Conservation (phyloP, 2,797 vertebrate species). For the Sebastes cheni region DNA sequence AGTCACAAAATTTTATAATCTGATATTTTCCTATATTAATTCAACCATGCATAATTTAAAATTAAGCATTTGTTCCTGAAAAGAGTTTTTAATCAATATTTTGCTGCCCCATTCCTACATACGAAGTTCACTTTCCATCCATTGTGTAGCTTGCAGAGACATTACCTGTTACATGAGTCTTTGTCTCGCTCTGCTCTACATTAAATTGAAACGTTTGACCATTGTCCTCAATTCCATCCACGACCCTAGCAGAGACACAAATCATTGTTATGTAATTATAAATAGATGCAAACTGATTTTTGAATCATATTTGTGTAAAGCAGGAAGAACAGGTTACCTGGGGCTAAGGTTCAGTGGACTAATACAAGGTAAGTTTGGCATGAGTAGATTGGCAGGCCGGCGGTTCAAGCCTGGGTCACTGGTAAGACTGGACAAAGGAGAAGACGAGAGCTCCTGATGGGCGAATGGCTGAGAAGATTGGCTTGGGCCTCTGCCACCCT, state of each 20-base stretch:
- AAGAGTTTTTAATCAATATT: not conserved
- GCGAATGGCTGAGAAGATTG: slow-evolving; percentile 72
- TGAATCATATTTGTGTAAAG: not conserved
- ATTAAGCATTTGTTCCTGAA: not conserved
- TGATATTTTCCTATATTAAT: not conserved
- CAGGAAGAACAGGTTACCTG: slow-evolving; percentile 78
- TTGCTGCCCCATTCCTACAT: not conserved
- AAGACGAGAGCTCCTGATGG: slow-evolving; percentile 53
- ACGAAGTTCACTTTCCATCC: not conserved
- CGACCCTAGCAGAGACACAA: slow-evolving; percentile 82
- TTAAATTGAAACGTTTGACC: slow-evolving; percentile 88
- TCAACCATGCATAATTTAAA: not conserved
- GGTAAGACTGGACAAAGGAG: slow-evolving; percentile 23
- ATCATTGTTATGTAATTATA: not conserved
- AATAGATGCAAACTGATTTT: not conserved
- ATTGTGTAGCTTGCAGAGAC: not conserved
- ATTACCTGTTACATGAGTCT: slow-evolving; percentile 74
- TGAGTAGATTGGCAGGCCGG: slow-evolving; percentile 87
- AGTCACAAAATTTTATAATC: not conserved
- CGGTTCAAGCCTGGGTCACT: slow-evolving; percentile 46
- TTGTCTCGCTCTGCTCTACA: slow-evolving; percentile 69
- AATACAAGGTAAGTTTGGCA: slow-evolving; percentile 80
- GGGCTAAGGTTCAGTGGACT: slow-evolving; percentile 91
- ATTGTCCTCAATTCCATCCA: slow-evolving; percentile 94
- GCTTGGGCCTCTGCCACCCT: slow-evolving; percentile 74